phyloP scores from a whole-genome alignment of 2,888 invertebrate species.

The Lagria hirta region DNA sequence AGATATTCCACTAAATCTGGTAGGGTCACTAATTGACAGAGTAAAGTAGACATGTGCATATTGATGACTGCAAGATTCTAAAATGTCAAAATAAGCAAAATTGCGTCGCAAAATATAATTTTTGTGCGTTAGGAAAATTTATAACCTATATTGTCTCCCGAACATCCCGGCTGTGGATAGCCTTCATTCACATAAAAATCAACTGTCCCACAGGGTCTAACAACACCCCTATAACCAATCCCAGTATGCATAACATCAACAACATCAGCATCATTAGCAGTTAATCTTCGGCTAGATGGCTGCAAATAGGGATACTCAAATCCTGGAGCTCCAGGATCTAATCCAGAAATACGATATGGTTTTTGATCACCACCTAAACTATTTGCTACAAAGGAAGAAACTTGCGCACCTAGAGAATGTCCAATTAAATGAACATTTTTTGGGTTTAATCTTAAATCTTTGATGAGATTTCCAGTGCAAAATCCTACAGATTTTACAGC shows the following conservation, averaged over 20 bases:
- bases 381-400: constrained; percentile 1
- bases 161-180: no score
- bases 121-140: no score
- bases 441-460: constrained; percentile 1
- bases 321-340: constrained; percentile 7
- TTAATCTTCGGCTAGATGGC: no score
- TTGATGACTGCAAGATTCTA: no score
- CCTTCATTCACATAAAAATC: constrained; percentile 11
- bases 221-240: constrained; percentile 1
- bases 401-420: constrained; percentile 8
- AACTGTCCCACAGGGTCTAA: constrained; percentile 1
- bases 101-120: no score
- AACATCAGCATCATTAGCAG: constrained; percentile 9
- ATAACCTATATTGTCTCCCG: no score
- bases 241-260: constrained; percentile 12
- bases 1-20: no score
- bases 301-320: no score
- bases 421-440: constrained; percentile 11
- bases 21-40: no score
- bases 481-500: constrained; percentile 4
- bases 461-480: constrained; percentile 6
- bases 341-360: constrained; percentile 8
- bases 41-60: no score
- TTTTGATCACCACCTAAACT: background rate
- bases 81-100: no score